These are phyloP conservation scores for Porites divaricata DNA, from an alignment of 92 coral and sea anemone species.

Conservation along the genomic window DNA sequence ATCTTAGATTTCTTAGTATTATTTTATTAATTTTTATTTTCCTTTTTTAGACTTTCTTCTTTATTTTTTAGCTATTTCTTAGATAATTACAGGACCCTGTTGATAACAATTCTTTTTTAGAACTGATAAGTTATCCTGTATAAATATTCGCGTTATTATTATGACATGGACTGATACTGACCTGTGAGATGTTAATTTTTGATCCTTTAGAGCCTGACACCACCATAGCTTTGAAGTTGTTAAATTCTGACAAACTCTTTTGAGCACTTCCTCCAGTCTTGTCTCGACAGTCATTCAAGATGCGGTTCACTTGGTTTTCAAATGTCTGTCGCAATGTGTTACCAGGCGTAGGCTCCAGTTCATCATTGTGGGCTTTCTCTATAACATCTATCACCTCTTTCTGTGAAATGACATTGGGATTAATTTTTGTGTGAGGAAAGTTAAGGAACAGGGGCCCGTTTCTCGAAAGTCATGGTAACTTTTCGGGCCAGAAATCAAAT, in stretches of 20 bases:
- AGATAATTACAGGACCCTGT: no score
- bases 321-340: conserved; percentile 98
- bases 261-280: conserved; percentile 99
- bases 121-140: no score
- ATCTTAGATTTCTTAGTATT: no score
- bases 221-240: conserved; percentile 99
- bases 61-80: no score
- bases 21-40: no score
- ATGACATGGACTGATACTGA: conserved; percentile 9
- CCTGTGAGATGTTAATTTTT: conserved; percentile 99
- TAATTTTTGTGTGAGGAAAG: neutral
- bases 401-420: conserved; percentile 37
- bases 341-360: conserved; percentile 97
- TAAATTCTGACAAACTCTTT: conserved; percentile 98
- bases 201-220: conserved; percentile 99
- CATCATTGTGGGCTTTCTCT: conserved; percentile 98
- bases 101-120: no score
- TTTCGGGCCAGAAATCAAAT: no score
- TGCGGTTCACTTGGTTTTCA: conserved; percentile 99
- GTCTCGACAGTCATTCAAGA: conserved; percentile 99
- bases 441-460: no score
- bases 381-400: conserved; percentile 98
- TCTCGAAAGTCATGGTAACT: no score
- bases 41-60: no score
- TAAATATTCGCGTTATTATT: no score